Base-by-base conservation (phyloP, 2,113 vertebrate species). In the Oryzias woworae region DNA sequence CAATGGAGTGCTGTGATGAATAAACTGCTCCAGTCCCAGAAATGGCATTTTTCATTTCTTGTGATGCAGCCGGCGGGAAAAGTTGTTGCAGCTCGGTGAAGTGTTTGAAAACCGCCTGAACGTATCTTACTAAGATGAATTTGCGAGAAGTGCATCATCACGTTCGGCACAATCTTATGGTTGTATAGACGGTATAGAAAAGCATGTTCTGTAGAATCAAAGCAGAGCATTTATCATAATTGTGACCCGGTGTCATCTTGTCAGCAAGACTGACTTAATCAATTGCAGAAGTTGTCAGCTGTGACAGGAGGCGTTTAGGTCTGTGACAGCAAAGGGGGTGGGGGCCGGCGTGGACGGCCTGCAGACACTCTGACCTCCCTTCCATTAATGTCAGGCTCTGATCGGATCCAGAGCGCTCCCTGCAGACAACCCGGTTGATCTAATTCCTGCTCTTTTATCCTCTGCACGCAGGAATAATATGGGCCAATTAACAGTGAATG, bases 261-360 rank as follows among this genome's bases (percentile, higher is more conserved):
- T 86, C 81, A 71, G 59, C 59, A 65, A 73, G 78, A 86, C 77
- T 71, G 84, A 88, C 86, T 88, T 87, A 83, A 88, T 88, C 84
- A 88, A 84, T 87, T 70, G 82, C 73, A 69, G 71, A 73, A 67
- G 82, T 83, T 90, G 89, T 87, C 84, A 81, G 76, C 58, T 64
- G 79, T 85, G 84, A 84, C 80, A 83, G 60, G 85, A 86, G 75
- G 71, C 63, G 71, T 81, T 86, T 85, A 86, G 81, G 67, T 68
- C 23, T 23, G 51, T 87, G 83, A 88, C 75, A 36, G 65, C 36
- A 10, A 10, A 12, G 36, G 36, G 78, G 75, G 64, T 78, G 75
- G 70, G 46, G 67, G 64, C 65, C 74, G 77, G 73, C 70, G 14
- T 36, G 67, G 81, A 77, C 80, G 62, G 69, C 80, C 60, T 69